These are phyloP conservation scores for Sarcophaga subvicina DNA, from an alignment of 2,888 invertebrate genomes.

Conservation along the genomic window DNA sequence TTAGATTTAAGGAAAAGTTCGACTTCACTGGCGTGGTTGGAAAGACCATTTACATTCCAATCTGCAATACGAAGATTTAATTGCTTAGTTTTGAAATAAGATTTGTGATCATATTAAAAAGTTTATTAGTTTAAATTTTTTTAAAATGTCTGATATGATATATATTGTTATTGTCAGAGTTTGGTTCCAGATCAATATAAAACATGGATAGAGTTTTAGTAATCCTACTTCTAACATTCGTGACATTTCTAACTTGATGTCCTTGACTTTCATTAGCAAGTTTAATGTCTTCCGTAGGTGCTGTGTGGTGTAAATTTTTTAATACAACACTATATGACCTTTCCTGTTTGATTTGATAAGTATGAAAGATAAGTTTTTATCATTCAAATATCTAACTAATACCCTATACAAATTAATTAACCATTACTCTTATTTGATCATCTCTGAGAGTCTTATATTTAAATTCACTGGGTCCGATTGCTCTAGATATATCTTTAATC, in stretches of 20 bases:
- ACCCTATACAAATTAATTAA: constrained; percentile 26
- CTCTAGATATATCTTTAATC: not conserved
- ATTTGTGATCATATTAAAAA: no score
- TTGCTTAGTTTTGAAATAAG: no score
- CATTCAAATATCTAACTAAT: constrained; percentile 16
- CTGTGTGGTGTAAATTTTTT: constrained; percentile 51
- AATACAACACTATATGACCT: constrained; percentile 52
- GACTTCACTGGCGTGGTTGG: no score
- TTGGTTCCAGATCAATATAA: no score
- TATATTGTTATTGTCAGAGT: no score
- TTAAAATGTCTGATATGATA: no score
- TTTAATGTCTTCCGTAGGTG: constrained; percentile 36
- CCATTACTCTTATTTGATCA: constrained; percentile 35
- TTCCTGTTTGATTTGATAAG: constrained; percentile 49
- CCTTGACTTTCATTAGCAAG: constrained; percentile 33
- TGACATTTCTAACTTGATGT: constrained; percentile 44
- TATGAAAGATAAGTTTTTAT: constrained; percentile 41
- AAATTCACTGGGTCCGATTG: constrained; percentile 14
- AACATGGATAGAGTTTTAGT: not conserved
- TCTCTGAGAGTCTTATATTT: constrained; percentile 31
- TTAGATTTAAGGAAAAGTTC: no score
- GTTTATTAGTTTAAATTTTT: no score
- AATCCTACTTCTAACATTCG: constrained; percentile 7
- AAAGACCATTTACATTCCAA: no score
- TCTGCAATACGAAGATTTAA: no score